phyloP scores from a whole-genome alignment of 2,888 invertebrate species.

The Lordiphosa andalusiaca region DNA sequence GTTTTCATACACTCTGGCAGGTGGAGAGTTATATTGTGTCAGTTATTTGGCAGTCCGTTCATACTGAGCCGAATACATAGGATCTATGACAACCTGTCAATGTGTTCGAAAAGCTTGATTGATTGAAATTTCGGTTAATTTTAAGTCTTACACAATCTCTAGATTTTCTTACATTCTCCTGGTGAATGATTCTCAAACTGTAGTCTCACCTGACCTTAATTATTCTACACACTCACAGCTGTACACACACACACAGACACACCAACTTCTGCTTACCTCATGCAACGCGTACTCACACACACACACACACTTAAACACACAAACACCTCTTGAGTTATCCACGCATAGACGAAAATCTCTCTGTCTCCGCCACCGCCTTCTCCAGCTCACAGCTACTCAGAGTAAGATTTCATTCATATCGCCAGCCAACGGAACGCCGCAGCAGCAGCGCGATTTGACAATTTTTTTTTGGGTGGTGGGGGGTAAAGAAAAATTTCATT shows the following conservation, averaged over 20 bases:
- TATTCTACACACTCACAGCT: slow-evolving; percentile 47
- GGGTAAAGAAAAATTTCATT: slow-evolving; percentile 55
- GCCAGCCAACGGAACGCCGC: slow-evolving; percentile 64
- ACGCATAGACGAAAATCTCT: slow-evolving; percentile 44
- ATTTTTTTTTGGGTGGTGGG: neutral
- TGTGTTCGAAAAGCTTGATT: too few species aligned
- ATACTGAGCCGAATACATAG: too few species aligned
- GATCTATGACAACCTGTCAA: too few species aligned
- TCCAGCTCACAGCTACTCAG: neutral
- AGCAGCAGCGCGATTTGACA: slow-evolving; percentile 1
- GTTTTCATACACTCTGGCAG: too few species aligned
- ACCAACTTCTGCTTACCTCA: slow-evolving; percentile 67
- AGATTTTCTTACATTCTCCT: neutral
- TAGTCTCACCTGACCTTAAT: slow-evolving; percentile 38
- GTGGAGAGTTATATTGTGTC: too few species aligned
- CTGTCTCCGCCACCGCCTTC: neutral
- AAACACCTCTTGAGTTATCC: slow-evolving; percentile 55
- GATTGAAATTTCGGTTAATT: too few species aligned
- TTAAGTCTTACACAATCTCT: too few species aligned
- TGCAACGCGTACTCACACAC: slow-evolving; percentile 53
- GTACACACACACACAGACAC: slow-evolving; percentile 43
- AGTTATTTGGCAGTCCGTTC: too few species aligned
- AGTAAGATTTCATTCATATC: slow-evolving; percentile 72
- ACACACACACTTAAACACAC: slow-evolving; percentile 13
- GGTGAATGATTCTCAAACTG: slow-evolving; percentile 24